phyloP scores from a whole-genome alignment of 2,888 invertebrate species.

The Ceriagrion tenellum region DNA sequence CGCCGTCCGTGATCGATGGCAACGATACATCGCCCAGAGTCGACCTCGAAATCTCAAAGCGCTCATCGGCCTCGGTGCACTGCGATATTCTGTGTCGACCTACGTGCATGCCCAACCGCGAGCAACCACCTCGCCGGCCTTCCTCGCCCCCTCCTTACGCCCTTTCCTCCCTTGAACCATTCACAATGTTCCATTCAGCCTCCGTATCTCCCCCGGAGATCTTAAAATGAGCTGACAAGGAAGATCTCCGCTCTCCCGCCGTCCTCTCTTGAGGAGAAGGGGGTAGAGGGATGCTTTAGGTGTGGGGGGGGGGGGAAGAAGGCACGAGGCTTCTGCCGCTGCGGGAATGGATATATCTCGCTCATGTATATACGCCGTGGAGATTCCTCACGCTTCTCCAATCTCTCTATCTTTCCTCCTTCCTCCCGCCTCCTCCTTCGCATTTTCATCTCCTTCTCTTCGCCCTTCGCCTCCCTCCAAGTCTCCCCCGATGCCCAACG shows the following conservation, averaged over 20 bases:
- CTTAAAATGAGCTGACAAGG: slow-evolving; percentile 63
- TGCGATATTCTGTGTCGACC: too few species aligned
- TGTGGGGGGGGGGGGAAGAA: background rate
- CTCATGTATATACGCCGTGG: background rate
- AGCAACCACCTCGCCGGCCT: background rate
- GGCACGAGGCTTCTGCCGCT: background rate
- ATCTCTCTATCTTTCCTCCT: background rate
- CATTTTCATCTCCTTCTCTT: too few species aligned
- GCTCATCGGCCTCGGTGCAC: too few species aligned
- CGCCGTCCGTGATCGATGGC: too few species aligned
- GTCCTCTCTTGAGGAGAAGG: background rate
- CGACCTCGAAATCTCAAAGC: too few species aligned
- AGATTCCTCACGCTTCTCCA: slow-evolving; percentile 6
- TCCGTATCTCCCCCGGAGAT: slow-evolving; percentile 17
- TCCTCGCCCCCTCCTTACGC: background rate
- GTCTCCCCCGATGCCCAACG: background rate
- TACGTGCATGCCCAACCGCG: too few species aligned
- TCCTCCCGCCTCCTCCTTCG: background rate
- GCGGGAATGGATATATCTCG: background rate
- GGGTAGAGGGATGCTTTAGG: background rate
- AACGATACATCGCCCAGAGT: too few species aligned
- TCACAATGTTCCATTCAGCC: background rate
- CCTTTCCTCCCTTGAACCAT: background rate
- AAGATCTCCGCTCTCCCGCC: background rate
- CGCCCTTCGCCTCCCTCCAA: background rate